These are phyloP conservation scores for Amphiprion percula DNA, from an alignment of 2,113 vertebrate genomes.

Conservation along the genomic window DNA sequence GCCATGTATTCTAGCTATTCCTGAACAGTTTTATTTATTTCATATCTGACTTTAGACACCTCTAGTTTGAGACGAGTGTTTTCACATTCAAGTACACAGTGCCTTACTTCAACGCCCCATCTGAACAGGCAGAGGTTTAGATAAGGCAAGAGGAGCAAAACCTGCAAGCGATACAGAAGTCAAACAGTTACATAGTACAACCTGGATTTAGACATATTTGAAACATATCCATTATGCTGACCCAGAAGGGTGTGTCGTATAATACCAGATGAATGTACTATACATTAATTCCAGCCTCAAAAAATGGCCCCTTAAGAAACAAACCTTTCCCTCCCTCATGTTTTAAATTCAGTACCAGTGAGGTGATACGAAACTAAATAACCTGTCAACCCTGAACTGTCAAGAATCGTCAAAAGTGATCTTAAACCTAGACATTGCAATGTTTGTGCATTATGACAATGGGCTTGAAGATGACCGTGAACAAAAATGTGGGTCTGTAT, in stretches of 20 bases:
- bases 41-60: constrained; percentile 72
- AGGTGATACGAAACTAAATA: constrained; percentile 35
- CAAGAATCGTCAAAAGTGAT: constrained; percentile 33
- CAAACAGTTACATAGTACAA: constrained; percentile 73
- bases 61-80: constrained; percentile 78
- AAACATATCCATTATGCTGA: constrained; percentile 53
- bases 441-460: constrained; percentile 58
- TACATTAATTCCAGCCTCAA: constrained; percentile 45
- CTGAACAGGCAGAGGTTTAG: constrained; percentile 68
- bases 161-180: constrained; percentile 73
- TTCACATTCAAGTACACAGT: constrained; percentile 82
- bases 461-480: constrained; percentile 28
- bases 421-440: constrained; percentile 22
- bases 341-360: constrained; percentile 27
- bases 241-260: constrained; percentile 45
- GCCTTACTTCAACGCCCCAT: constrained; percentile 63
- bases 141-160: constrained; percentile 78
- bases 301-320: constrained; percentile 26
- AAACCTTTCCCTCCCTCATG: neutral
- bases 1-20: constrained; percentile 59
- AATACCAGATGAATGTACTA: constrained; percentile 62
- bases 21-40: constrained; percentile 77
- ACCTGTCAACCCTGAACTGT: constrained; percentile 30
- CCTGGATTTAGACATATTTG: constrained; percentile 64
- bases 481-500: constrained; percentile 35